Base-by-base conservation (phyloP, 2,113 vertebrate species). In the Gila orcuttii region DNA sequence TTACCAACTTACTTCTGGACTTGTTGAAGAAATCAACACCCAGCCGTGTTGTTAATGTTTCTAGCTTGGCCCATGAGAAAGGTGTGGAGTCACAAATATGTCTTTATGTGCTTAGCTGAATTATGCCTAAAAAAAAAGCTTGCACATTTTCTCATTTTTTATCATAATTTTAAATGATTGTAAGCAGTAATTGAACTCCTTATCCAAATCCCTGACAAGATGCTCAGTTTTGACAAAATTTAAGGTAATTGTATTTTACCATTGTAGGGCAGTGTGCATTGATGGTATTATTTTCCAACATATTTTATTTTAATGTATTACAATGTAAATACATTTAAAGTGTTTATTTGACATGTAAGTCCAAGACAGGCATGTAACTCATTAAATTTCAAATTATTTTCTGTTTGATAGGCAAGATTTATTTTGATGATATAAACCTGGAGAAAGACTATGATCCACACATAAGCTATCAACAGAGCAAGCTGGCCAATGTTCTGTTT, bases 401-500 rank as follows among this genome's bases (percentile, higher is more conserved):
- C 86, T n/a, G 13, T 39, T 69, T 2, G 3, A 73, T 87, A 95
- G 95, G 94, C 59, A 39, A 33, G 0, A 95, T 95, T 45, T 33
- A 94, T 69, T 95, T 95, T 87, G 92, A 95, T 39, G 95, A 95
- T 89, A 93, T 95, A 69, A 93, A 95, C 87, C 21, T 94, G 8
- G 94, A 95, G 42, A 79, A 89, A 77, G 25, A 90, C 81, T 95
- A 95, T 57, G 3, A 68, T 0, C 85, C 88, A 7, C 0, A 47
- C 0, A 78, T 4, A 19, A 93, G 94, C 87, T 96, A 95, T 85
- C 28, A 42, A 1, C 94, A 95, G 84, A 96, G 94, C 91, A 95
- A 95, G 84, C 87, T 96, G 73, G 94, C 94, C 25, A 95, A 95
- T 23, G 88, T 95, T 68, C 91, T 96, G 33, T 96, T 95, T 39